phyloP scores from a whole-genome alignment of 2,797 vertebrate genomes.

The Cyclopterus lumpus region DNA sequence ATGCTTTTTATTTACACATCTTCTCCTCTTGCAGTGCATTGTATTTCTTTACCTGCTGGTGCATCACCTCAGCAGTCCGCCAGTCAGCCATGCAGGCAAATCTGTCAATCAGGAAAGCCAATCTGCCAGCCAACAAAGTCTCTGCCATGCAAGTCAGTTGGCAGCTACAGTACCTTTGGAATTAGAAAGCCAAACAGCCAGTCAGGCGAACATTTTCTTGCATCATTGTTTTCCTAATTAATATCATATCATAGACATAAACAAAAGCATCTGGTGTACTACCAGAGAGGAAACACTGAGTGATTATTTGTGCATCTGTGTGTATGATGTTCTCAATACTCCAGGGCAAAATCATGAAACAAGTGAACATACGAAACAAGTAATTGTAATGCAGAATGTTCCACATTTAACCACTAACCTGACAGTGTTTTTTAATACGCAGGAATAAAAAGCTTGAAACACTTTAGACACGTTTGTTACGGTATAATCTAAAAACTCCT shows the following conservation, averaged over 20 bases:
- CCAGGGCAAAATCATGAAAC: conserved; percentile 37
- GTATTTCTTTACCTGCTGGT: conserved; percentile 47
- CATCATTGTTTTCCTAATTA: conserved; percentile 57
- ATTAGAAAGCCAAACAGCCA: conserved; percentile 26
- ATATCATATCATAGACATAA: conserved; percentile 42
- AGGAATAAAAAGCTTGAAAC: neutral
- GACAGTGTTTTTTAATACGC: neutral
- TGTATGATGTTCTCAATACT: conserved; percentile 34
- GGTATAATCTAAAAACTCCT: neutral
- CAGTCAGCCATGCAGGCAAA: conserved; percentile 34
- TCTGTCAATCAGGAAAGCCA: conserved; percentile 48
- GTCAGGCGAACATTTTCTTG: conserved; percentile 26
- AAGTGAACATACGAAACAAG: conserved; percentile 40
- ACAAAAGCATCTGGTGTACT: conserved; percentile 50
- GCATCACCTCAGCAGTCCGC: conserved; percentile 35
- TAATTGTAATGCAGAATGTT: conserved; percentile 12
- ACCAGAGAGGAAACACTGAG: conserved; percentile 24
- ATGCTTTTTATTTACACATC: conserved; percentile 52
- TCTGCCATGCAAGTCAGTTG: conserved; percentile 34
- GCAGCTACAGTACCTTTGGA: conserved; percentile 5
- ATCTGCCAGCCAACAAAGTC: conserved; percentile 36
- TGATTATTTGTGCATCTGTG: neutral
- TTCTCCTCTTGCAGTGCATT: conserved; percentile 31
- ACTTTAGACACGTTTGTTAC: neutral
- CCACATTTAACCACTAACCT: conserved; percentile 3